Percentiles rank a stretch among this genome's conserved stretches.
These are phyloP conservation scores for Papilio xuthus DNA, from an alignment of 1,140 invertebrate genomes.

Conservation along the genomic window DNA sequence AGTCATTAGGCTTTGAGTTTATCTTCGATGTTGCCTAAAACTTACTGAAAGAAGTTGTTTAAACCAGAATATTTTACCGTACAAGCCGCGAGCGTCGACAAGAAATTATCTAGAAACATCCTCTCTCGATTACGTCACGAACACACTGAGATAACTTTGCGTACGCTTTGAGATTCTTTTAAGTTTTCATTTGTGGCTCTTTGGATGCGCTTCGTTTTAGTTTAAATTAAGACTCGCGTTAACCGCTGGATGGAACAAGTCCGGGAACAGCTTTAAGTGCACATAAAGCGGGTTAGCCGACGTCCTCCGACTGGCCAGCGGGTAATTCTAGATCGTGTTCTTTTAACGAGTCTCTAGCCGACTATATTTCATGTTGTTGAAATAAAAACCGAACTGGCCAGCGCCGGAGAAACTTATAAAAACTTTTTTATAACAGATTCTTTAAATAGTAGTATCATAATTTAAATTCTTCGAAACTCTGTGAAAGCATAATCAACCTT, in stretches of 20 bases:
- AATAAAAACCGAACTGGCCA: slow-evolving; percentile 56
- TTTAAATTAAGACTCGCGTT: slow-evolving; percentile 72
- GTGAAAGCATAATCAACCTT: background rate
- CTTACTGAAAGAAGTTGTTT: slow-evolving; percentile 4
- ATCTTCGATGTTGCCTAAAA: slow-evolving; percentile 13
- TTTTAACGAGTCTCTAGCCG: slow-evolving; percentile 64
- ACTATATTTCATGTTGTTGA: slow-evolving; percentile 63
- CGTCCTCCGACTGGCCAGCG: slow-evolving; percentile 59
- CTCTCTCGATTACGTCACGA: slow-evolving; percentile 31
- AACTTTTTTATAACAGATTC: slow-evolving; percentile 6
- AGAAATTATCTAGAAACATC: slow-evolving; percentile 27
- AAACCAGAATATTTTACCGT: slow-evolving; percentile 16
- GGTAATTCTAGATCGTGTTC: slow-evolving; percentile 70
- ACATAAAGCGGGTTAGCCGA: slow-evolving; percentile 69
- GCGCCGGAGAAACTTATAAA: slow-evolving; percentile 30
- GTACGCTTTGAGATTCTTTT: slow-evolving; percentile 39
- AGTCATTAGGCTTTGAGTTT: too few relatives aligned
- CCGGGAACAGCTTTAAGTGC: slow-evolving; percentile 69
- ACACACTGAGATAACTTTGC: slow-evolving; percentile 37
- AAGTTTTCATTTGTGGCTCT: slow-evolving; percentile 57
- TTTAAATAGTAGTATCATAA: background rate
- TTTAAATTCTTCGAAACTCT: background rate
- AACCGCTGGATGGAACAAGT: slow-evolving; percentile 70
- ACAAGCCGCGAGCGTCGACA: slow-evolving; percentile 13
- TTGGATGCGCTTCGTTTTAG: slow-evolving; percentile 55